These are phyloP conservation scores for Torymus auratus DNA, from an alignment of 2,888 invertebrate species.

Conservation along the genomic window DNA sequence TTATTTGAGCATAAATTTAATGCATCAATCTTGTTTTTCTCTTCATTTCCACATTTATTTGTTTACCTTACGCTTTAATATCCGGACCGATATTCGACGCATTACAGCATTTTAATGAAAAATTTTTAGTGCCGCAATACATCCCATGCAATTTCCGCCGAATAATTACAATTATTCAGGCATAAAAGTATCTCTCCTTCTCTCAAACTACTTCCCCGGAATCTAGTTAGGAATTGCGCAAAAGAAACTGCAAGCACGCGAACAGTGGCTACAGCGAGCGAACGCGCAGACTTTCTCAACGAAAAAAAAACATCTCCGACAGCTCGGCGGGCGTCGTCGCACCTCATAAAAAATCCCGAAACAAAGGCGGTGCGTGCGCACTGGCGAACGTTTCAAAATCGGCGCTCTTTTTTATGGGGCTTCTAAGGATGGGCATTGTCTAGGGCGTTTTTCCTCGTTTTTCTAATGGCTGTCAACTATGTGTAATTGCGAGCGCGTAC, in stretches of 20 bases:
- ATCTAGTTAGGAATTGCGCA: constrained; percentile 37
- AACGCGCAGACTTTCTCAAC: constrained; percentile 37
- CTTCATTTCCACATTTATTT: no score
- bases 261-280: background rate
- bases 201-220: constrained; percentile 37
- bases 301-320: constrained; percentile 45
- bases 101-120: no score
- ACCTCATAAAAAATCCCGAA: constrained; percentile 34
- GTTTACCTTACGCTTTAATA: no score
- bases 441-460: constrained; percentile 4
- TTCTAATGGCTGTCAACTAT: background rate
- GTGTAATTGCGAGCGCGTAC: no score
- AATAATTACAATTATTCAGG: constrained; percentile 25
- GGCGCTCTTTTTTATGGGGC: constrained; percentile 33
- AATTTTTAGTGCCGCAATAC: no score
- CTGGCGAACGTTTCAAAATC: constrained; percentile 44
- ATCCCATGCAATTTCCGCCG: constrained; percentile 6
- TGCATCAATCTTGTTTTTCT: no score
- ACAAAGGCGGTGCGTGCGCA: constrained; percentile 38
- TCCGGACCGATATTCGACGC: no score
- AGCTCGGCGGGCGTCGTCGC: constrained; percentile 27
- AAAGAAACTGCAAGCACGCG: constrained; percentile 29
- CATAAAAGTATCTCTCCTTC: background rate
- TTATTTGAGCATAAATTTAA: no score
- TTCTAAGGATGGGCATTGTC: constrained; percentile 37